Base-by-base conservation (phyloP, 2,888 invertebrate genomes). In the Boloria euphrosyne region DNA sequence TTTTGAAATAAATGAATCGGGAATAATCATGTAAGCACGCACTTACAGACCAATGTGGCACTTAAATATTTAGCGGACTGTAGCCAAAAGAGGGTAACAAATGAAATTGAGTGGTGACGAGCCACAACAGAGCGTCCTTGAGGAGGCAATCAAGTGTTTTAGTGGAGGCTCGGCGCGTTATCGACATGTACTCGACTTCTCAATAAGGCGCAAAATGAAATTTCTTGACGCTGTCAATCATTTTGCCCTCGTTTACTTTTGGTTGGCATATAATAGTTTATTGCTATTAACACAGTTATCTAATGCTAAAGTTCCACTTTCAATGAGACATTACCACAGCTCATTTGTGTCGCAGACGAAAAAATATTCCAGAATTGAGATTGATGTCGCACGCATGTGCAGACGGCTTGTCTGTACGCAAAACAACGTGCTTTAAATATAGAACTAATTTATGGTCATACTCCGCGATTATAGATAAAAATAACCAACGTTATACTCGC, bases 321-420 rank as follows among this genome's bases (percentile, higher is more conserved):
- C 58, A 65, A 60, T 52, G 51, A 65, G 55, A 62, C 57, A 71
- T 62, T 65, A 53, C 67, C 62, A 61, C 50, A 57, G 27, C 44
- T 60, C 60, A 46, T 47, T 59, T 59, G 54, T 62, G 66, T 67
- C 61, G 80, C 86, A 89, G 88, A 90, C 90, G 81, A 85, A 90
- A 91, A 91, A 91, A 92, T 90, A 90, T 90, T 90, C 86, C 83
- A 87, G 89, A 90, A 91, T 90, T 90, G 89, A 91, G 90, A 91
- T 91, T 87, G 89, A 92, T 92, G 90, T 87, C 83, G 85, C 89
- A 87, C 90, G 90, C 91, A 90, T 90, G 91, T 90, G 90, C 89
- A 90, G 90, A 91, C 90, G 90, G 87, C 81, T 80, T 86, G 89
- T 79, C 85, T 84, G 88, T 89, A 89, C 85, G 90, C 90, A 91